These are phyloP conservation scores for Baryphthengus martii DNA, from an alignment of 2,113 vertebrate genomes.

Conservation along the genomic window DNA sequence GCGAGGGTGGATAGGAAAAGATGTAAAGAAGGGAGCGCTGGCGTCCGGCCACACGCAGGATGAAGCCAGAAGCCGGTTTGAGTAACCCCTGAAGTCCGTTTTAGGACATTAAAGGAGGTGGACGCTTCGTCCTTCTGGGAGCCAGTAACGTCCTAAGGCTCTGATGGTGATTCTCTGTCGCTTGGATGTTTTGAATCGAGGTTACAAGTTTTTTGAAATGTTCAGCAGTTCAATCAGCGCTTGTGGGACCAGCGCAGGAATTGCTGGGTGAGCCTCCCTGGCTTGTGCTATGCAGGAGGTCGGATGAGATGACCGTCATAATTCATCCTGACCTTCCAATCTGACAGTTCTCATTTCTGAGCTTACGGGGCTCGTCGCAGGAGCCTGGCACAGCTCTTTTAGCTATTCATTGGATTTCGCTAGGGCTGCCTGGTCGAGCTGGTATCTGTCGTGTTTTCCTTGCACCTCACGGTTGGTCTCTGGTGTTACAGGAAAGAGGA, in stretches of 20 bases:
- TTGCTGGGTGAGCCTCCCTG: background rate
- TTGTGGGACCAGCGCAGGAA: background rate
- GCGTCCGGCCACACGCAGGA: background rate
- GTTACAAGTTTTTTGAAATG: background rate
- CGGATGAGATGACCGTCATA: background rate
- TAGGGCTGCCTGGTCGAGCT: background rate
- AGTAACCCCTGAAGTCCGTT: background rate
- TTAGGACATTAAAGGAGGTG: background rate
- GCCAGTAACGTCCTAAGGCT: background rate
- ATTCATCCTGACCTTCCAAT: constrained; percentile 40
- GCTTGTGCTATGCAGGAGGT: background rate
- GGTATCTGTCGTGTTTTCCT: background rate
- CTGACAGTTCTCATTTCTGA: constrained; percentile 59
- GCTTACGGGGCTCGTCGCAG: background rate
- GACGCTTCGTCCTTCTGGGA: background rate
- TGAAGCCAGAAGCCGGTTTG: background rate
- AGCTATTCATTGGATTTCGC: constrained; percentile 21
- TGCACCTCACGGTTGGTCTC: background rate
- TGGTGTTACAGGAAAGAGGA: background rate
- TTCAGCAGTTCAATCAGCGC: background rate
- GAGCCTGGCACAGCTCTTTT: constrained; percentile 23
- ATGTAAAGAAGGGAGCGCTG: background rate
- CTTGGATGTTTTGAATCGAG: background rate
- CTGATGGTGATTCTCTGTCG: background rate
- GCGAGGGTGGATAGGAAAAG: background rate